A percentile compares a stretch with the other conserved stretches of the same genome.
Evolutionary conservation across 2,797 vertebrate genomes (phyloP).

Genomic region (Muscicapa striata): DNA sequence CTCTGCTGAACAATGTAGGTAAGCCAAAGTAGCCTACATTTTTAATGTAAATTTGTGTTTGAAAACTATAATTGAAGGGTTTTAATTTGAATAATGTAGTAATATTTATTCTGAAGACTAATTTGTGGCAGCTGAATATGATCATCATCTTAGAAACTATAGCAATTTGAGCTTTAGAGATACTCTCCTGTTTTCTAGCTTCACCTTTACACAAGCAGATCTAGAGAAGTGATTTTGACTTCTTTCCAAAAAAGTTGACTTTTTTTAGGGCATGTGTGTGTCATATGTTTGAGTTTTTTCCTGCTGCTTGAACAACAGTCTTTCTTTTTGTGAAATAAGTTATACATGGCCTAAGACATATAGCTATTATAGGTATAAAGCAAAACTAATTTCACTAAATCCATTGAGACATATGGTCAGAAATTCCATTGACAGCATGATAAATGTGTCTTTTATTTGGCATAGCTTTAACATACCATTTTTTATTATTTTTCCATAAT

Average conservation of each 20-base stretch:
- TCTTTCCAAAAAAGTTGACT: background rate
- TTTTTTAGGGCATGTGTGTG: background rate
- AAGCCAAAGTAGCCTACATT: conserved; percentile 60
- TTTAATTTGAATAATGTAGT: background rate
- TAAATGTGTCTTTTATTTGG: conserved; percentile 53
- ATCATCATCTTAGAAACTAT: background rate
- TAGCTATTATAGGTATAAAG: conserved; percentile 14
- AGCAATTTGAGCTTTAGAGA: background rate
- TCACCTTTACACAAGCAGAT: background rate
- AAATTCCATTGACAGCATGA: conserved; percentile 36
- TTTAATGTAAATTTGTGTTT: conserved; percentile 65
- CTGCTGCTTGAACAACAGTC: background rate
- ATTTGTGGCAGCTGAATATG: background rate
- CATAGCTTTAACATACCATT: conserved; percentile 22
- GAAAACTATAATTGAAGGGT: conserved; percentile 74
- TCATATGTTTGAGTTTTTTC: background rate
- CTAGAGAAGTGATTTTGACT: background rate
- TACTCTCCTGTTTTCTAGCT: background rate
- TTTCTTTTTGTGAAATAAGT: background rate
- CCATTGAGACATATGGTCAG: conserved; percentile 1
- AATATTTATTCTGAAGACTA: background rate
- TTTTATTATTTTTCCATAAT: conserved; percentile 47
- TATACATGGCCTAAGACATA: background rate
- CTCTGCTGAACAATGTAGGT: conserved; percentile 75
- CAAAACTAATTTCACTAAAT: conserved; percentile 2